Evolutionary conservation across 2,113 vertebrate species (phyloP), one percentile per base, ranked within the genome.

Genomic region (Strigops habroptila): DNA sequence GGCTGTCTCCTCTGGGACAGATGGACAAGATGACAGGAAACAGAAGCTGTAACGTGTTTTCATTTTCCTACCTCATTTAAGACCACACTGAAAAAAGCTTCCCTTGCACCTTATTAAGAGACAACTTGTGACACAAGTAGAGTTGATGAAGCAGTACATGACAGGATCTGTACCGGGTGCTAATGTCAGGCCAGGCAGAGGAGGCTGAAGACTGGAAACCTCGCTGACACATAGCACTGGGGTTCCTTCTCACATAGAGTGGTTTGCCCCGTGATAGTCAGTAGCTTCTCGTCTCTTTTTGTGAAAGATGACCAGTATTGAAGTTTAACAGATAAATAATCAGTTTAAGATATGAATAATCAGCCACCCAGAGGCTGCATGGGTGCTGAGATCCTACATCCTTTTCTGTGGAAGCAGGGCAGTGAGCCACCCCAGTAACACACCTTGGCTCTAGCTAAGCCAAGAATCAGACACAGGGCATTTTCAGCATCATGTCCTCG

Each of bases 391-490:
- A 76, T 55, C 44, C 77, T 67, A 55, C 52, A 35, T 43, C 74
- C 48, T 52, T 43, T 81, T 27, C 41, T 0, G 0, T 8, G 14
- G 82, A 30, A 81, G 27, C 4, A 57, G 59, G 73, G 63, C 10
- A 14, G 35, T 3, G 19, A 59, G 73, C 63, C 33, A 30, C 79
- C 62, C 3, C 0, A 62, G 79, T 64, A 60, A 48, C 75, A n/a
- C 41, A 64, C 71, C 82, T 27, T 8, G 71, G 68, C 76, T 83
- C 71, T 30, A 52, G 17, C 46, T 65, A 65, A 14, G 3, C 59
- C 88, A 81, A 24, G 91, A 92, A 81, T 70, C 63, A 86, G 63
- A 70, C 88, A 88, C 28, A 77, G 82, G 88, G 73, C 55, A 83
- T 81, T 82, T 84, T 69, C 85, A 81, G 86, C 71, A 53, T 88